Base-by-base conservation (phyloP, 2,113 vertebrate species). In the Mustela nigripes region DNA sequence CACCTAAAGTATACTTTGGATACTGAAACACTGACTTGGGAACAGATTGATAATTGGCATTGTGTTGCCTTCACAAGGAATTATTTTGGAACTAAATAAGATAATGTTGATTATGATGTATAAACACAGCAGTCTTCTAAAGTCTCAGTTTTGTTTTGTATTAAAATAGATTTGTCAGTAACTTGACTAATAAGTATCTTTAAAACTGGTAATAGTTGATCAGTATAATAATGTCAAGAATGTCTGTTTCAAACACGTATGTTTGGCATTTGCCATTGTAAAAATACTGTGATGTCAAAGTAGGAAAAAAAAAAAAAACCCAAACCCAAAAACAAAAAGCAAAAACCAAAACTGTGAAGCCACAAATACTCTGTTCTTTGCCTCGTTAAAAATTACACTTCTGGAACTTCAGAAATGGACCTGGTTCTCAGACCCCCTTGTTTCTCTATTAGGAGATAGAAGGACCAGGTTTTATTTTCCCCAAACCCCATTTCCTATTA, bases 41-140 rank as follows among this genome's bases (percentile, higher is more conserved):
- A 89, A 94, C 78, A 96, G 82, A 73, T 42, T 97, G 86, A 69
- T 95, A 94, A 91, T 9, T 92, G 89, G 15, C 82, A 87, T 86
- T 88, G 16, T 76, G n/a, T 86, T 95, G 62, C n/a, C 10, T 19
- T 96, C 42, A 69, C 1, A 67, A 84, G 91, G 31, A 87, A 83
- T 62, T 92, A 63, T 84, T 97, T 95, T 88, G 15, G 48, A 84
- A 93, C 78, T 69, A 87, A 94, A 79, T 80, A 95, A 76, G 16
- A 82, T 87, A 69, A 82, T 73, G 24, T 63, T 74, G 36, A 67
- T 22, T 82, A 73, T 84, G 48, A 85, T 96, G 7, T 91, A 63
- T 94, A 97, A 97, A 92, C 45, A 76, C 18, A 97, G 50, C 18
- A 24, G 31, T 6, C 24, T 90, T 39, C n/a, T 92, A 85, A 94